phyloP scores from a whole-genome alignment of 2,888 invertebrate genomes.

The Leptothorax acervorum region DNA sequence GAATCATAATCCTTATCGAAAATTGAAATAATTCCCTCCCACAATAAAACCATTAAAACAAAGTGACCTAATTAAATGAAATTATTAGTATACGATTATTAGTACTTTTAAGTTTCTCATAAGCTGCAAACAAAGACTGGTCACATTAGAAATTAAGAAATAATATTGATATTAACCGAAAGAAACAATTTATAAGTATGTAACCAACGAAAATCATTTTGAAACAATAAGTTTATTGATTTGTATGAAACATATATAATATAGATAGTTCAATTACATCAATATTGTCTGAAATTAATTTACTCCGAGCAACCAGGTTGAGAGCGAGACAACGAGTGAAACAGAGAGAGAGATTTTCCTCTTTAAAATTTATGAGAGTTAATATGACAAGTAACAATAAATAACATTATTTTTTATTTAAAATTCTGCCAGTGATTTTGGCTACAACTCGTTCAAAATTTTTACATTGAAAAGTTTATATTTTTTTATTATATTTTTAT shows the following conservation, averaged over 20 bases:
- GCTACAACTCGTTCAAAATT: not conserved
- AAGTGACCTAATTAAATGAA: not conserved
- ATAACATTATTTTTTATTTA: not conserved
- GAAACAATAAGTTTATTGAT: not conserved
- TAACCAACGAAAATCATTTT: conserved; percentile 1
- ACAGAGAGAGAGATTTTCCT: not conserved
- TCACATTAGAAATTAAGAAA: not conserved
- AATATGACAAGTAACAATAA: not conserved
- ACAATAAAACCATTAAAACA: not conserved
- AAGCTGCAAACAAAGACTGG: not conserved
- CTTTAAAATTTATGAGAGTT: not conserved
- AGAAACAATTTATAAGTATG: not conserved
- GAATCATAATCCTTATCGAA: not conserved
- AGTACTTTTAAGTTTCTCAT: not conserved
- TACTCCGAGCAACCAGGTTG: not conserved
- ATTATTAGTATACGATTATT: not conserved
- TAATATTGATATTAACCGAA: not conserved
- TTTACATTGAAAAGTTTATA: not conserved
- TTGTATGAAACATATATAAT: not conserved
- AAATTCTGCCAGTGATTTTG: not conserved
- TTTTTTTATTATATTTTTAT: not conserved
- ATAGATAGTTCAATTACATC: not conserved
- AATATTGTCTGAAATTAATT: conserved; percentile 9
- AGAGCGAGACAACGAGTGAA: not conserved
- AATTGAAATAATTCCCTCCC: not conserved